Evolutionary conservation across 2,797 vertebrate genomes (phyloP).

Genomic region (Acestrorhynchus altus): DNA sequence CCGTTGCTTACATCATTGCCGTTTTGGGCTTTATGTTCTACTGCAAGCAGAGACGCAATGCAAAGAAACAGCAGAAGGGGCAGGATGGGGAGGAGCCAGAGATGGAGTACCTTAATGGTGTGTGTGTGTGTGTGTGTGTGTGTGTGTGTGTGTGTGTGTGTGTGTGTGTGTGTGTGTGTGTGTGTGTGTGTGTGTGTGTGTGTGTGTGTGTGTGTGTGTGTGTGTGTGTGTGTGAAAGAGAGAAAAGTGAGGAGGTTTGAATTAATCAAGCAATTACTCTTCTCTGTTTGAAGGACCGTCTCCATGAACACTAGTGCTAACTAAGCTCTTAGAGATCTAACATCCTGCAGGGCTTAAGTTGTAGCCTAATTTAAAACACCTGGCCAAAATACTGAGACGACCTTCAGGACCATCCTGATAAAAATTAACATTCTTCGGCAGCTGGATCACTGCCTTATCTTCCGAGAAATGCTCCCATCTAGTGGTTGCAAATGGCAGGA

Average conservation of each 20-base stretch:
- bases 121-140: conserved; percentile 36
- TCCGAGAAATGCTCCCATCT: conserved; percentile 42
- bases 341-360: neutral
- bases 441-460: neutral
- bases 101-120: conserved; percentile 94
- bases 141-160: conserved; percentile 34
- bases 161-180: conserved; percentile 36
- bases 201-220: conserved; percentile 15
- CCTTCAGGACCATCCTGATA: neutral
- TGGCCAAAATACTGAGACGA: neutral
- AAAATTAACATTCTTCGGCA: neutral
- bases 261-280: neutral
- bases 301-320: neutral
- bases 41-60: conserved; percentile 95
- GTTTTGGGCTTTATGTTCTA: conserved; percentile 99
- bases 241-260: neutral
- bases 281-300: neutral
- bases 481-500: conserved; percentile 20
- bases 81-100: conserved; percentile 92
- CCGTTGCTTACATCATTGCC: conserved; percentile 96
- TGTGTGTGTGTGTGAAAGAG: too few relatives aligned
- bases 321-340: neutral
- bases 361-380: neutral
- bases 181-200: conserved; percentile 36
- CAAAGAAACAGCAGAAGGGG: conserved; percentile 89